Conservation (phyloP, 2,113 vertebrate species). For the Heterocephalus glaber region DNA sequence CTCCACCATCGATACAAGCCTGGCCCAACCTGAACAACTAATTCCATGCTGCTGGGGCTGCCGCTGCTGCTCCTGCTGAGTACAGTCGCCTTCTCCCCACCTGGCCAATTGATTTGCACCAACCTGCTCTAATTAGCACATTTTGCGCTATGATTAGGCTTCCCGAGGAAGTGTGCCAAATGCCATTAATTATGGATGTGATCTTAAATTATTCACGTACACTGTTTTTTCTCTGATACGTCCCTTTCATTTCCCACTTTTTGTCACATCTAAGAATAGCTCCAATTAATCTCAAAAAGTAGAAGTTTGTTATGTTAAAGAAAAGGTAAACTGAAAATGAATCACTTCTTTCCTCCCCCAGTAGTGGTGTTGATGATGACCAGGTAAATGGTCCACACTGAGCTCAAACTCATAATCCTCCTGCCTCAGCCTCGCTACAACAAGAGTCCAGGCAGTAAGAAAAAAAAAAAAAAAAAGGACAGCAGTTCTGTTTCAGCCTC, state of each 20-base stretch:
- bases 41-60: not conserved
- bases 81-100: slow-evolving; percentile 80
- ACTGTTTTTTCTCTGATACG: slow-evolving; percentile 82
- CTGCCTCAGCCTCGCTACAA: not conserved
- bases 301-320: slow-evolving; percentile 78
- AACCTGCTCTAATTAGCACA: slow-evolving; percentile 86
- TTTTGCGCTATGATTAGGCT: slow-evolving; percentile 84
- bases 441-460: not conserved
- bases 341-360: slow-evolving; percentile 53
- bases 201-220: slow-evolving; percentile 88
- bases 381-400: not conserved
- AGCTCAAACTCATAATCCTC: not conserved
- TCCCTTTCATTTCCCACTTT: slow-evolving; percentile 84
- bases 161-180: slow-evolving; percentile 84
- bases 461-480: not conserved
- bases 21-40: not conserved
- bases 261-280: slow-evolving; percentile 82
- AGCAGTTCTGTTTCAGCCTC: not conserved
- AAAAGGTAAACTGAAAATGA: slow-evolving; percentile 83
- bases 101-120: slow-evolving; percentile 82
- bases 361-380: not conserved
- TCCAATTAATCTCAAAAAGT: slow-evolving; percentile 80
- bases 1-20: not conserved
- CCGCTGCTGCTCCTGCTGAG: slow-evolving; percentile 43
- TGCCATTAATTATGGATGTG: slow-evolving; percentile 87